Evolutionary conservation across 2,888 invertebrate genomes (phyloP).

Genomic region (Electrophaes corylata): DNA sequence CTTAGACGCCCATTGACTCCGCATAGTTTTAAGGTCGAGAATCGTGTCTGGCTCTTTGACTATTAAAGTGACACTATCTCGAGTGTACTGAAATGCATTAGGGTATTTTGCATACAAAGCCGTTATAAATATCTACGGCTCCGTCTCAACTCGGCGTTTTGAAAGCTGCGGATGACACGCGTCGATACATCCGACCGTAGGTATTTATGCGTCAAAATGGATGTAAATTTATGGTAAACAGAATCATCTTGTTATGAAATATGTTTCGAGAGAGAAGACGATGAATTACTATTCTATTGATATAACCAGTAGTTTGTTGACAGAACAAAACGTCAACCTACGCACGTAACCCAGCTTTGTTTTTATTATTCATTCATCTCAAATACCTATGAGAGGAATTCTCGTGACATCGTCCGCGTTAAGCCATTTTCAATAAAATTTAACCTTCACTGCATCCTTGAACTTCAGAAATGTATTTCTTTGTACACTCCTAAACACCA

Average conservation of each 20-base stretch:
- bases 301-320: constrained; percentile 48
- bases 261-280: constrained; percentile 51
- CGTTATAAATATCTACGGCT: constrained; percentile 79
- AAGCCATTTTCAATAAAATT: no score
- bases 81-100: constrained; percentile 67
- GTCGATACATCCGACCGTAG: constrained; percentile 63
- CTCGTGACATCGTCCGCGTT: no score
- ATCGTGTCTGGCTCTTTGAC: constrained; percentile 52
- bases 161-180: constrained; percentile 76
- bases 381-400: no score
- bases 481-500: no score
- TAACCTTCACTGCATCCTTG: no score
- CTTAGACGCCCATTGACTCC: constrained; percentile 51
- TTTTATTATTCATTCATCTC: constrained; percentile 23
- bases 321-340: constrained; percentile 37
- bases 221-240: constrained; percentile 77
- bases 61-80: constrained; percentile 62
- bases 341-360: constrained; percentile 20
- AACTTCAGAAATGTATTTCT: no score
- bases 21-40: constrained; percentile 60
- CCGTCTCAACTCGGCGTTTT: constrained; percentile 66
- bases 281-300: constrained; percentile 45
- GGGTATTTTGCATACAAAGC: constrained; percentile 82
- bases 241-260: constrained; percentile 65
- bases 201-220: constrained; percentile 63